Evolutionary conservation across 2,797 vertebrate genomes (phyloP).

Genomic region (Rhadinocentrus ornatus): DNA sequence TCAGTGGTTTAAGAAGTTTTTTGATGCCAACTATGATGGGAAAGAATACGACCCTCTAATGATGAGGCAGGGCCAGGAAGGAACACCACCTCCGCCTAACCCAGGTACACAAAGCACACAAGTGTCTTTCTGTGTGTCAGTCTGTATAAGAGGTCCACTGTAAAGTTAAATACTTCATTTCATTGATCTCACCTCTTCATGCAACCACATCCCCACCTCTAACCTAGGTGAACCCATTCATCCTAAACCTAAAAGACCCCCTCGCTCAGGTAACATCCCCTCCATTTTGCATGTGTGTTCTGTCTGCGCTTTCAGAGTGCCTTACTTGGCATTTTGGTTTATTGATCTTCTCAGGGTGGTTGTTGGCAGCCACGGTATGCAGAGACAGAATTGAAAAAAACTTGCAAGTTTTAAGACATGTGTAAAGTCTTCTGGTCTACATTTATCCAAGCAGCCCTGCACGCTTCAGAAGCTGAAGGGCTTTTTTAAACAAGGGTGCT

Average conservation of each 20-base stretch:
- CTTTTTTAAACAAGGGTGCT: too few species aligned
- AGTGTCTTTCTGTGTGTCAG: background rate
- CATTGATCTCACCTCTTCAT: constrained; percentile 55
- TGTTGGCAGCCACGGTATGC: background rate
- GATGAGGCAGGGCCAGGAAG: constrained; percentile 91
- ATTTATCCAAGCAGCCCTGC: background rate
- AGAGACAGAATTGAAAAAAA: background rate
- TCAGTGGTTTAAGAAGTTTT: constrained; percentile 99
- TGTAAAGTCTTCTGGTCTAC: background rate
- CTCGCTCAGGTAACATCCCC: constrained; percentile 88
- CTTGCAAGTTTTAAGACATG: background rate
- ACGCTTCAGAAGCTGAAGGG: too few species aligned
- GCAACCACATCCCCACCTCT: constrained; percentile 59
- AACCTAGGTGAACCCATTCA: constrained; percentile 87
- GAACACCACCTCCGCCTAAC: constrained; percentile 84
- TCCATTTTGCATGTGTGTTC: constrained; percentile 40
- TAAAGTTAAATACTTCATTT: constrained; percentile 34
- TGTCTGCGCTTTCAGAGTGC: constrained; percentile 7
- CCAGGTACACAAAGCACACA: constrained; percentile 74
- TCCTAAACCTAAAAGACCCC: constrained; percentile 90
- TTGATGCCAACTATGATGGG: constrained; percentile 96
- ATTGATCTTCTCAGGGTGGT: background rate
- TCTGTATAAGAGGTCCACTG: constrained; percentile 3
- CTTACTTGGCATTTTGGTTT: background rate
- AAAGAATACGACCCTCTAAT: constrained; percentile 94